These are phyloP conservation scores for Hanleya hanleyi DNA, from an alignment of 2,888 invertebrate species.

Conservation along the genomic window DNA sequence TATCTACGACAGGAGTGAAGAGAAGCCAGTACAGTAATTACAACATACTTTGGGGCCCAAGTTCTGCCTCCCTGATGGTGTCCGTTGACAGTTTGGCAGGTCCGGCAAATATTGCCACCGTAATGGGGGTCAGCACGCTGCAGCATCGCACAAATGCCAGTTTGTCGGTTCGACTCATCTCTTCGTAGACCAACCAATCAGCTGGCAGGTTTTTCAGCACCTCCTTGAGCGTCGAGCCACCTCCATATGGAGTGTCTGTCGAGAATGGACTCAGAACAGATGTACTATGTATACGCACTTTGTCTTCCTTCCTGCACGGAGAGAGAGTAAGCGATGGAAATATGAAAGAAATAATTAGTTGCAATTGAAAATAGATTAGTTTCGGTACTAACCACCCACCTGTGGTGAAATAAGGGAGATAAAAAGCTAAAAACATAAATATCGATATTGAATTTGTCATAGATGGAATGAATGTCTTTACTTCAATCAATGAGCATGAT, in stretches of 20 bases:
- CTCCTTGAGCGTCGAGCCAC: constrained; percentile 35
- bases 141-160: constrained; percentile 84
- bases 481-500: too few species aligned
- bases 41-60: neutral
- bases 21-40: too few species aligned
- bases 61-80: constrained; percentile 66
- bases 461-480: too few species aligned
- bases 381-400: too few species aligned
- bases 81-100: constrained; percentile 78
- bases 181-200: constrained; percentile 92
- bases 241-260: constrained; percentile 34
- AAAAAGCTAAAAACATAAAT: too few species aligned
- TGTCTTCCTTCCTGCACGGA: constrained; percentile 77
- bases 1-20: too few species aligned
- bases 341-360: too few species aligned
- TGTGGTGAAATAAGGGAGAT: too few species aligned
- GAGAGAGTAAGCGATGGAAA: too few species aligned
- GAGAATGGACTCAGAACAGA: constrained; percentile 77
- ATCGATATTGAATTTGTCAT: too few species aligned
- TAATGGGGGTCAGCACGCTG: constrained; percentile 86
- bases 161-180: constrained; percentile 80
- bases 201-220: constrained; percentile 78
- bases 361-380: too few species aligned
- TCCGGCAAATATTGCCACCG: constrained; percentile 86
- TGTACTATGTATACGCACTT: constrained; percentile 79